phyloP scores from a whole-genome alignment of 2,888 invertebrate genomes.

The Lordiphosa fenestrarum region DNA sequence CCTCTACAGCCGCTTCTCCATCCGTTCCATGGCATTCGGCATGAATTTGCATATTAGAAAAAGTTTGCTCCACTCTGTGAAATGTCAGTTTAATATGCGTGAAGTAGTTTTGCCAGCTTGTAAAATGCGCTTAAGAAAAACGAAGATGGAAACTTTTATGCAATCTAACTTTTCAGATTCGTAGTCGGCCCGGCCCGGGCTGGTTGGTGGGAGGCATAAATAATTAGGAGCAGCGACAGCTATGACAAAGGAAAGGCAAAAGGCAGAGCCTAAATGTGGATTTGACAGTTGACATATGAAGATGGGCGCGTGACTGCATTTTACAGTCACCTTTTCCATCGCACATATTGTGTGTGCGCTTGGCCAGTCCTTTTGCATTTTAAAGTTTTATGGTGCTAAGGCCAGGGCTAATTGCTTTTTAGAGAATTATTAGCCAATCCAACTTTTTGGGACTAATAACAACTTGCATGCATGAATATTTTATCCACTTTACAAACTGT shows the following conservation, averaged over 20 bases:
- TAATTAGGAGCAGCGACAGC: conserved; percentile 44
- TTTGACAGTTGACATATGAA: too few relatives aligned
- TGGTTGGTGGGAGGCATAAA: conserved; percentile 63
- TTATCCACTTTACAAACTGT: conserved; percentile 60
- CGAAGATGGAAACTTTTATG: conserved; percentile 51
- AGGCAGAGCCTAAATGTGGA: too few relatives aligned
- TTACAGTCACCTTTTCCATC: neutral
- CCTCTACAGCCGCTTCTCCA: conserved; percentile 40
- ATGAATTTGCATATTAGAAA: conserved; percentile 74
- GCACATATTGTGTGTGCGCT: too few relatives aligned
- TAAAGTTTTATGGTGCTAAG: conserved; percentile 16
- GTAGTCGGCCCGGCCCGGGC: neutral
- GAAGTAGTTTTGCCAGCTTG: conserved; percentile 64
- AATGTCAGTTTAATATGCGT: conserved; percentile 75
- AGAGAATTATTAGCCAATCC: conserved; percentile 64
- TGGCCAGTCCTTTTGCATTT: conserved; percentile 5
- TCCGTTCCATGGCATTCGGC: conserved; percentile 50
- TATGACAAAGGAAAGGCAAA: conserved; percentile 19
- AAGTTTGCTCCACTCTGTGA: conserved; percentile 62
- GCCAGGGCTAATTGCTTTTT: conserved; percentile 62
- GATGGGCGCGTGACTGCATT: neutral
- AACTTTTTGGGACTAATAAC: conserved; percentile 61
- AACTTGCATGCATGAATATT: conserved; percentile 73
- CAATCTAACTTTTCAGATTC: conserved; percentile 50
- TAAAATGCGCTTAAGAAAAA: conserved; percentile 58